These are phyloP conservation scores for Heteromurus nitidus DNA, from an alignment of 2,888 invertebrate species.

Conservation along the genomic window DNA sequence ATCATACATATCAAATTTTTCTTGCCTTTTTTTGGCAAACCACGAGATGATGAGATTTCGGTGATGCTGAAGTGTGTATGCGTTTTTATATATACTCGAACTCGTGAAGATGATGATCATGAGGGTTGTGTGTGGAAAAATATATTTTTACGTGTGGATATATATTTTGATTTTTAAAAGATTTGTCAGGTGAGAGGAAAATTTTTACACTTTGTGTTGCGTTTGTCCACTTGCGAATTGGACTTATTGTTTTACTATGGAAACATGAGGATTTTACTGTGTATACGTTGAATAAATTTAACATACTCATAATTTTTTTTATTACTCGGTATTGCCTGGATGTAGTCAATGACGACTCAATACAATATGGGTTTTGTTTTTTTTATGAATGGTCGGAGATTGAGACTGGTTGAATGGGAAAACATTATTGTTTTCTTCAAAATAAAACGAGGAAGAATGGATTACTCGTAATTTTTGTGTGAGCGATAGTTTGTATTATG, in stretches of 20 bases:
- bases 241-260: neutral
- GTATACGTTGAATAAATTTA: too few relatives aligned
- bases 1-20: conserved; percentile 52
- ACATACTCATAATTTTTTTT: too few relatives aligned
- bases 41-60: neutral
- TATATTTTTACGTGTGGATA: neutral
- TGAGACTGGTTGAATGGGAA: too few relatives aligned
- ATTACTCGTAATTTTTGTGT: too few relatives aligned
- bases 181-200: neutral
- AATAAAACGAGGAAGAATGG: too few relatives aligned
- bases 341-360: too few relatives aligned
- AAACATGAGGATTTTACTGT: neutral
- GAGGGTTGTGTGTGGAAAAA: too few relatives aligned
- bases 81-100: neutral
- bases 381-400: too few relatives aligned
- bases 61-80: neutral
- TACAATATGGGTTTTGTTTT: too few relatives aligned
- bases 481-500: too few relatives aligned
- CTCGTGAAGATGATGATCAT: neutral
- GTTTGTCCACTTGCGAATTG: neutral
- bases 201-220: neutral
- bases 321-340: too few relatives aligned
- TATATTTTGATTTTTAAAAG: neutral
- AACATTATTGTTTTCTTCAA: too few relatives aligned
- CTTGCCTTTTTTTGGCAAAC: neutral